phyloP scores from a whole-genome alignment of 2,113 vertebrate species.

The Bufo bufo region DNA sequence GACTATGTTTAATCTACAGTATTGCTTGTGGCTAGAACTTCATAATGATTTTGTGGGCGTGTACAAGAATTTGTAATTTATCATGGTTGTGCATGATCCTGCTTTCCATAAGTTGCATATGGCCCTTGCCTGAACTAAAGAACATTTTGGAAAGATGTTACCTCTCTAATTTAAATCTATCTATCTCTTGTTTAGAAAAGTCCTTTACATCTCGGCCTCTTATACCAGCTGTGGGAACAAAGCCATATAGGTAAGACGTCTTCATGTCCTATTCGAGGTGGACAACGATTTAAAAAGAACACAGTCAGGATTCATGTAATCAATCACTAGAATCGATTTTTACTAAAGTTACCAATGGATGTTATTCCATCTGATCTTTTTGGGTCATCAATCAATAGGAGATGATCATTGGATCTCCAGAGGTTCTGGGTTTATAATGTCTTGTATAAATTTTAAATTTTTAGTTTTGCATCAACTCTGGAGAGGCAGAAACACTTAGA shows the following conservation, averaged over 20 bases:
- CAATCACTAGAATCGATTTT: too few species aligned
- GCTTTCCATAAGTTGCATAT: too few species aligned
- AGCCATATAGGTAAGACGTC: constrained; percentile 23
- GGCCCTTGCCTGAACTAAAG: neutral
- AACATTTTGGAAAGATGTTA: neutral
- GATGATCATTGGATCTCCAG: too few species aligned
- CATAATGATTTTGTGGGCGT: too few species aligned
- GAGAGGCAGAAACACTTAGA: constrained; percentile 20
- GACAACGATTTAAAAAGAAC: neutral
- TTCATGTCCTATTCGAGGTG: neutral
- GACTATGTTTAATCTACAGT: too few species aligned
- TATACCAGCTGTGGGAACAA: constrained; percentile 14
- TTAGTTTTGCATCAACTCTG: neutral
- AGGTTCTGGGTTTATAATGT: neutral
- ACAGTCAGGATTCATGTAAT: neutral
- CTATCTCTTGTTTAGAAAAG: constrained; percentile 21
- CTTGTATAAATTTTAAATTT: neutral
- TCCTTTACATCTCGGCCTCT: neutral
- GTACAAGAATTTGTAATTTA: too few species aligned
- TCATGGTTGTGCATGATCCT: too few species aligned
- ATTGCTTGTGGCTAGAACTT: too few species aligned
- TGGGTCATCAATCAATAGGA: too few species aligned
- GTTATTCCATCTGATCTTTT: too few species aligned
- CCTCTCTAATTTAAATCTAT: neutral
- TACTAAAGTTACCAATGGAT: too few species aligned